Evolutionary conservation across 30 jellyfish, hydroid and myxozoan genomes (phyloP).

Genomic region (Cassiopea andromeda): DNA sequence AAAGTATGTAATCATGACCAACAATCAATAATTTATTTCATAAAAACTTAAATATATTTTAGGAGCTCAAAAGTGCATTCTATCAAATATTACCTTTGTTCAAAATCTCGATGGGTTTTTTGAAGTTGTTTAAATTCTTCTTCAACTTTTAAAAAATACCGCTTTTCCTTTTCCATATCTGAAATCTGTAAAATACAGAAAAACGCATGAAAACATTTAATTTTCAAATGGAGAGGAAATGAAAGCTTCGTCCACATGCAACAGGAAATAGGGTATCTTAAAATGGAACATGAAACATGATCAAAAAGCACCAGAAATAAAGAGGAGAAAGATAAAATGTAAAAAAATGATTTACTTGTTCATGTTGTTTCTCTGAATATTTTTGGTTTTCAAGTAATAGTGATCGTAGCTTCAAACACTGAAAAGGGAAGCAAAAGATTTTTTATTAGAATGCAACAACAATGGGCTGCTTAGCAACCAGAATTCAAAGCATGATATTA

Average conservation of each 20-base stretch:
- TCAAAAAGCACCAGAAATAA: no score
- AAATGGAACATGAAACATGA: no score
- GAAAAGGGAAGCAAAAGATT: neutral
- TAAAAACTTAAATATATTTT: no score
- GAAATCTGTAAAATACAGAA: constrained; percentile 1
- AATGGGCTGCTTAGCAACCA: no score
- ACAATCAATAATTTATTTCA: no score
- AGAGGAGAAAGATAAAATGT: neutral
- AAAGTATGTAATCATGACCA: neutral
- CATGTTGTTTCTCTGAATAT: constrained; percentile 50
- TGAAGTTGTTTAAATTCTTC: constrained; percentile 28
- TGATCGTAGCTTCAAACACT: constrained; percentile 84
- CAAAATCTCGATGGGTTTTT: constrained; percentile 23
- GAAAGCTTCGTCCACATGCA: neutral
- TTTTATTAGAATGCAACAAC: no score
- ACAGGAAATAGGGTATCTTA: no score
- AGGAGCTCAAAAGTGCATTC: neutral
- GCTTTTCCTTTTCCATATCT: constrained; percentile 9
- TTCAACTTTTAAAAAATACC: neutral
- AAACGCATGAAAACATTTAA: neutral
- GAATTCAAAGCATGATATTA: no score
- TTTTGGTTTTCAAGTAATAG: constrained; percentile 68
- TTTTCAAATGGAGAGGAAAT: neutral
- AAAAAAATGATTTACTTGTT: constrained; percentile 31
- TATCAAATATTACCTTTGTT: neutral